Base-by-base conservation (phyloP, 2,888 invertebrate genomes). In the Oligia strigilis region DNA sequence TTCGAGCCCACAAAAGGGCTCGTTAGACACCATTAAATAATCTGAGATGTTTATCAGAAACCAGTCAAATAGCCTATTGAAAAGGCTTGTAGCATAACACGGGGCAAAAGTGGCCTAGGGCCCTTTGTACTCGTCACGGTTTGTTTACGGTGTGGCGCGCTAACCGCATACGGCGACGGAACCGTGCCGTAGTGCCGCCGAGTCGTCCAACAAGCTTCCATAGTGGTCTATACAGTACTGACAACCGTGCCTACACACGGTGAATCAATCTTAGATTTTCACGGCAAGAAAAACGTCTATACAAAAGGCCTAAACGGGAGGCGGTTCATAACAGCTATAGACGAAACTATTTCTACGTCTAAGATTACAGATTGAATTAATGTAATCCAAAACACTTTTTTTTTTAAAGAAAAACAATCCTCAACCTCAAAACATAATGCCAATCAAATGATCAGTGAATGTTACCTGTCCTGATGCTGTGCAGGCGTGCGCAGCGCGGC, bases 401-500 rank as follows among this genome's bases (percentile, higher is more conserved):
- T 19, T 55, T 19, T 55, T 55, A 19, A 55, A 49, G 14, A 19
- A n/a, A 11, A n/a, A n/a, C 11, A n/a, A 11, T 60, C n/a, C 1
- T n/a, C 58, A 62, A 14, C 14, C 14, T n/a, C 14, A 14, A 62
- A 62, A 62, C 13, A 13, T 23, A 14, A 62, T 62, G 29, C 5
- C 13, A 62, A 6, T 62, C 4, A 62, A n/a, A 13, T 14, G 62
- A 6, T 14, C 2, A 62, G 62, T 62, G n/a, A 13, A 13, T 11
- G 11, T 4, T 0, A 64, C 93, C 98, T 98, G 95, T 99, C 99
- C 19, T 98, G 98, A 77, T 98, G 98, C 6, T 98, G 98, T 2
- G 98, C 98, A 4, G 99, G 99, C 0, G 99, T 99, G 80, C 99
- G 97, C 2, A 94, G 92, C 65, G 99, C 99, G 40, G 98, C 98